phyloP scores from a whole-genome alignment of 2,888 invertebrate genomes.

The Sarcophaga caerulescens region DNA sequence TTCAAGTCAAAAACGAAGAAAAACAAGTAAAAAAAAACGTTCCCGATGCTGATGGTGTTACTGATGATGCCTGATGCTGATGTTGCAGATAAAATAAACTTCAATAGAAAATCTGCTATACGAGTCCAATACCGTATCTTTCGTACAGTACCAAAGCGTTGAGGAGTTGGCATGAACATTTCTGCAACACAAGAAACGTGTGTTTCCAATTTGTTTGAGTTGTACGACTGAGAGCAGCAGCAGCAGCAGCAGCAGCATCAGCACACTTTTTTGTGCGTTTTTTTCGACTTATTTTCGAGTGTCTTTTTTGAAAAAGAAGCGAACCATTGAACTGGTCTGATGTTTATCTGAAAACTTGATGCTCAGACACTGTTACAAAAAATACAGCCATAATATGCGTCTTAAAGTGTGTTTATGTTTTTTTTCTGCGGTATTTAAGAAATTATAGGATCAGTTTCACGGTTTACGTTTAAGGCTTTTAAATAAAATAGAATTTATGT shows the following conservation, averaged over 20 bases:
- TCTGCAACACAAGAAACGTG: conserved; percentile 64
- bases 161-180: conserved; percentile 44
- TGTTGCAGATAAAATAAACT: conserved; percentile 53
- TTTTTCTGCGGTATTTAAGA: not conserved
- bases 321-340: conserved; percentile 64
- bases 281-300: not conserved
- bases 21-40: not conserved
- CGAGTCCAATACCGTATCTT: conserved; percentile 22
- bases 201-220: conserved; percentile 70
- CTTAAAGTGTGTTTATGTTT: conserved; percentile 20
- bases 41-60: conserved; percentile 44
- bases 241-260: conserved; percentile 24
- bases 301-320: conserved; percentile 7
- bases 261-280: conserved; percentile 40
- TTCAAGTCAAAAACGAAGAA: conserved; percentile 16
- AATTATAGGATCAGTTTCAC: conserved; percentile 10
- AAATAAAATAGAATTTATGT: not conserved
- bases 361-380: conserved; percentile 68
- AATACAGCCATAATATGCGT: conserved; percentile 51
- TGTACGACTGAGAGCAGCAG: conserved; percentile 42
- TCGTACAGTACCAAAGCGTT: not conserved
- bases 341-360: conserved; percentile 71
- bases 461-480: not conserved
- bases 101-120: conserved; percentile 46
- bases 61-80: conserved; percentile 43